These are phyloP conservation scores for Prochilodus magdalenae DNA, from an alignment of 2,113 vertebrate genomes.

Conservation along the genomic window DNA sequence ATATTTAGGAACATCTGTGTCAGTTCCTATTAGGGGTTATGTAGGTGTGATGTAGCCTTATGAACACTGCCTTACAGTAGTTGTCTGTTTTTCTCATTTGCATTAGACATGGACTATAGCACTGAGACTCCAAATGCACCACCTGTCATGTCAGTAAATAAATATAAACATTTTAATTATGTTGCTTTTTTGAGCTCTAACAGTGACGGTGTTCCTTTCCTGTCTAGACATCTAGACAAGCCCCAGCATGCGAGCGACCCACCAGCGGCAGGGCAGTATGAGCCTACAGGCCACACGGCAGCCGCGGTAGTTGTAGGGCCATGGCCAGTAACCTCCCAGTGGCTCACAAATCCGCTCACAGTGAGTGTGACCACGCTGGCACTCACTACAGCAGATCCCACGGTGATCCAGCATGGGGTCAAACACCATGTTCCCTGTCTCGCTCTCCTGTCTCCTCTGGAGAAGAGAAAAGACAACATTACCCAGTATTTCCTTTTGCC, in stretches of 20 bases:
- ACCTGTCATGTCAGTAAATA: too few relatives aligned
- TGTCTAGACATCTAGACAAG: slow-evolving; percentile 71
- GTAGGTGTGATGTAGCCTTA: too few relatives aligned
- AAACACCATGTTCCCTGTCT: slow-evolving; percentile 84
- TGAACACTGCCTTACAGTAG: too few relatives aligned
- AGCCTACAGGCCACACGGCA: slow-evolving; percentile 87
- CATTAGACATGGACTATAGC: too few relatives aligned
- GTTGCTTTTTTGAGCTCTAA: too few relatives aligned
- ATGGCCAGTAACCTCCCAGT: slow-evolving; percentile 83
- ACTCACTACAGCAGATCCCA: slow-evolving; percentile 91
- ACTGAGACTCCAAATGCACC: too few relatives aligned
- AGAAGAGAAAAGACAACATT: slow-evolving; percentile 45
- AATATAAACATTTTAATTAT: too few relatives aligned
- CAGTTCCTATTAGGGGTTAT: too few relatives aligned
- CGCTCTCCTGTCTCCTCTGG: slow-evolving; percentile 78
- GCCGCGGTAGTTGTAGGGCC: slow-evolving; percentile 90
- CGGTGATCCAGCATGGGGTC: slow-evolving; percentile 92
- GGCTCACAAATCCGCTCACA: slow-evolving; percentile 92
- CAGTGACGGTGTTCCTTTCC: background rate
- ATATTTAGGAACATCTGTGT: too few relatives aligned
- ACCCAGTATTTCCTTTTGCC: background rate
- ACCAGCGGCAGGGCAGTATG: slow-evolving; percentile 96
- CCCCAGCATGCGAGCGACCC: slow-evolving; percentile 91
- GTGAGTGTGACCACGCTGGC: slow-evolving; percentile 88
- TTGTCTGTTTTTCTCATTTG: too few relatives aligned